phyloP scores from a whole-genome alignment of 2,797 vertebrate species.

The Otus scops region DNA sequence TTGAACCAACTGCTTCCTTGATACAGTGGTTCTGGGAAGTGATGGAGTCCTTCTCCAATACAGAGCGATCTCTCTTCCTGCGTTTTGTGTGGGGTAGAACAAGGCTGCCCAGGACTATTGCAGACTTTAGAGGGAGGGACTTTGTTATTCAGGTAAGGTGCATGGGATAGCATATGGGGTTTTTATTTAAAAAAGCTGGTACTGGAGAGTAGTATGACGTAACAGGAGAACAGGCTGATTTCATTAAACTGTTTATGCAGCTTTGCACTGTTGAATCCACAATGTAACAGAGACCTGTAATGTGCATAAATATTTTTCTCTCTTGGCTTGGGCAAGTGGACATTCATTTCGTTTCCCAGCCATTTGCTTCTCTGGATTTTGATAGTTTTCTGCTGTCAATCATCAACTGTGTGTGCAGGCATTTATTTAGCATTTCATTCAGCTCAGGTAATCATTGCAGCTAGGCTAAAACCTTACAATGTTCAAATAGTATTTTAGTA shows the following conservation, averaged over 20 bases:
- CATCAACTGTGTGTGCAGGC: neutral
- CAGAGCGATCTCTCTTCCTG: slow-evolving; percentile 95
- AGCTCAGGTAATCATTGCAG: neutral
- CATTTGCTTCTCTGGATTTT: neutral
- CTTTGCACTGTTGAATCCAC: neutral
- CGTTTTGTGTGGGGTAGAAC: slow-evolving; percentile 98
- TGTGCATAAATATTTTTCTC: neutral
- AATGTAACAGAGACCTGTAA: neutral
- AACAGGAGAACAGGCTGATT: neutral
- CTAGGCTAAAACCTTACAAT: neutral
- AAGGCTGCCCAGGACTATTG: slow-evolving; percentile 94
- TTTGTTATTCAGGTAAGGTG: slow-evolving; percentile 93
- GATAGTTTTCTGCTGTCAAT: neutral
- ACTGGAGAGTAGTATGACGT: neutral
- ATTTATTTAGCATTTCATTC: neutral
- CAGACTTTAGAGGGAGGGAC: slow-evolving; percentile 96
- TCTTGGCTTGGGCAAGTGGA: neutral
- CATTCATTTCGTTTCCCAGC: neutral
- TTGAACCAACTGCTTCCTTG: slow-evolving; percentile 90
- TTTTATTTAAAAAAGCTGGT: neutral
- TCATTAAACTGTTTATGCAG: neutral
- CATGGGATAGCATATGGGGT: neutral
- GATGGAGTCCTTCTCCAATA: slow-evolving; percentile 99
- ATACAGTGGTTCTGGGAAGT: slow-evolving; percentile 99
- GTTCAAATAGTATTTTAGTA: neutral